These are phyloP conservation scores for Tetraneura akinire DNA, from an alignment of 1,140 invertebrate genomes.

Conservation along the genomic window DNA sequence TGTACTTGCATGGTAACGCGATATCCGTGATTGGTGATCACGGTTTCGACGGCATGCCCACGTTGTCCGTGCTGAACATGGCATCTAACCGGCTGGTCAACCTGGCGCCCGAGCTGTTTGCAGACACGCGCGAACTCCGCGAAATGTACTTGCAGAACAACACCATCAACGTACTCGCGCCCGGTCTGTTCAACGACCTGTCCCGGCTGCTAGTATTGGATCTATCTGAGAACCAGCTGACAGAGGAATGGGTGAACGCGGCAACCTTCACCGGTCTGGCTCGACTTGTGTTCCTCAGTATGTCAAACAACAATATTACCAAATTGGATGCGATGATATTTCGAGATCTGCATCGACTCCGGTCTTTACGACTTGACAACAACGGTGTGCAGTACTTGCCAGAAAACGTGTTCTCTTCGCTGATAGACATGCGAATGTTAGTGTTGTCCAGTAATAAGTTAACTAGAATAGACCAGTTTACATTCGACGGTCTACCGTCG, in stretches of 20 bases:
- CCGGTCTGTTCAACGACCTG: conserved; percentile 80
- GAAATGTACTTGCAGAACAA: conserved; percentile 85
- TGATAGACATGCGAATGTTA: conserved; percentile 81
- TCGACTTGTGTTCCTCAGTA: conserved; percentile 76
- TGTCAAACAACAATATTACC: conserved; percentile 78
- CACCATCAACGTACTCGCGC: conserved; percentile 81
- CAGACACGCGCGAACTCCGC: conserved; percentile 75
- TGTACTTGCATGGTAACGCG: conserved; percentile 70
- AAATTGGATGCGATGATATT: conserved; percentile 79
- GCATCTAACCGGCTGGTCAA: conserved; percentile 80
- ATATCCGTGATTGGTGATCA: conserved; percentile 78
- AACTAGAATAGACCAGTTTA: conserved; percentile 73
- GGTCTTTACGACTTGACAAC: conserved; percentile 79
- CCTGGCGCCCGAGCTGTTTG: conserved; percentile 79
- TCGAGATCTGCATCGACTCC: conserved; percentile 76
- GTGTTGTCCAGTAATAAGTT: conserved; percentile 84
- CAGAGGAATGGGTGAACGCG: conserved; percentile 82
- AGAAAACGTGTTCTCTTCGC: conserved; percentile 78
- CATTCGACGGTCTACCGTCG: conserved; percentile 76
- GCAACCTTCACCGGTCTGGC: conserved; percentile 83
- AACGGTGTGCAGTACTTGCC: conserved; percentile 80
- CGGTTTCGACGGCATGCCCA: conserved; percentile 76
- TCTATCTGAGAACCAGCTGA: conserved; percentile 82
- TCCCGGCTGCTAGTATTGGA: conserved; percentile 80
- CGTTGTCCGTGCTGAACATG: conserved; percentile 75